Conservation (phyloP, 2,797 vertebrate genomes). For the Sebastiscus tertius region DNA sequence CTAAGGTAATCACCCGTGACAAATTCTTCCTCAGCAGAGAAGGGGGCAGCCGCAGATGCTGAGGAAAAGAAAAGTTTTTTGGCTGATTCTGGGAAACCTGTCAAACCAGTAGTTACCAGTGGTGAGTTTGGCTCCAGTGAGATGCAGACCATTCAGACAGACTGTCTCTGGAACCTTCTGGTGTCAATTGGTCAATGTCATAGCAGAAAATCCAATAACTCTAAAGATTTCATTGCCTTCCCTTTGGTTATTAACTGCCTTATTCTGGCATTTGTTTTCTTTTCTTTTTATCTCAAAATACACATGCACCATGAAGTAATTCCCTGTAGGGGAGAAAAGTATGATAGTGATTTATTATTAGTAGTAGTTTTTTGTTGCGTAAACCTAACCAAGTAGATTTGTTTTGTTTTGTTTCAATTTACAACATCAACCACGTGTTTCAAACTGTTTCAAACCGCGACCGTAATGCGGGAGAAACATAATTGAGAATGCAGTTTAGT, state of each 20-base stretch:
- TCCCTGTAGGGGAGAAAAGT: background rate
- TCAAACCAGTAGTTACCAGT: constrained; percentile 58
- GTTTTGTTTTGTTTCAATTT: too few relatives aligned
- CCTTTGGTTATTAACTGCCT: constrained; percentile 12
- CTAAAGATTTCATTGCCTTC: background rate
- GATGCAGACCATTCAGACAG: constrained; percentile 50
- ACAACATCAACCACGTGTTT: too few relatives aligned
- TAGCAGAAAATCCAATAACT: constrained; percentile 20
- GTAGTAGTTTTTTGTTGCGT: too few relatives aligned
- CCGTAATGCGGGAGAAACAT: background rate
- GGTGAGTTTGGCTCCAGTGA: constrained; percentile 48
- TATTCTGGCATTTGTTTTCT: background rate
- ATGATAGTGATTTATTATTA: background rate
- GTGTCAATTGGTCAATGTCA: constrained; percentile 45
- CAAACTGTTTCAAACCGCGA: too few relatives aligned
- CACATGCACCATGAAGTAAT: background rate
- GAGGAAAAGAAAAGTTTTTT: constrained; percentile 23
- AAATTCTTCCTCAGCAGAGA: constrained; percentile 49
- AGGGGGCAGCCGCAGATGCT: constrained; percentile 27
- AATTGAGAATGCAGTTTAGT: background rate
- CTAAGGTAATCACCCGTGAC: constrained; percentile 62
- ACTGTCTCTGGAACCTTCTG: constrained; percentile 46
- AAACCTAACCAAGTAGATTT: too few relatives aligned
- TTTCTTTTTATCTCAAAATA: constrained; percentile 8
- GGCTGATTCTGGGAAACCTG: constrained; percentile 51